Base-by-base conservation (phyloP, 2,113 vertebrate genomes). In the Chunga burmeisteri region DNA sequence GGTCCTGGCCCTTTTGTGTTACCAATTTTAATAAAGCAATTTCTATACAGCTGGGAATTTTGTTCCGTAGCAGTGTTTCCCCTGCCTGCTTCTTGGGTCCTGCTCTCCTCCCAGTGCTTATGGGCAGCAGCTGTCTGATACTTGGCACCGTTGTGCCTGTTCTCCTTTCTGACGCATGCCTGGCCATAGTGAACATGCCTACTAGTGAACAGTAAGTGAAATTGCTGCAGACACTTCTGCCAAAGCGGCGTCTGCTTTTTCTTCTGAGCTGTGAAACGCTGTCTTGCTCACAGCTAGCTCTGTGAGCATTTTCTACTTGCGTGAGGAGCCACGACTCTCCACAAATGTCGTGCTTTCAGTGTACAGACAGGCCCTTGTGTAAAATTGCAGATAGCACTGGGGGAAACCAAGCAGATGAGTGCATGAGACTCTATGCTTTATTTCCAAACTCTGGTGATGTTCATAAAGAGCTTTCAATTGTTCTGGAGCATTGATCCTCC, bases 1-100 rank as follows among this genome's bases (percentile, higher is more conserved):
- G 27, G 38, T n/a, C 56, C 36, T 55, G 56, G 15, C 17, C 9
- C 23, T 75, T 46, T 15, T 18, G 25, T 26, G 13, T 70, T n/a
- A n/a, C 6, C 0, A 1, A 13, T 49, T 73, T 53, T 49, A 50
- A 25, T 3, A 16, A 32, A 49, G 40, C 12, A 55, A 4, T 18
- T 50, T 25, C 16, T 50, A 19, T 65, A 18, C 6, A 22, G 2
- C 21, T 32, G 38, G 59, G 23, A 50, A 22, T 8, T 63, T 34
- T 42, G 20, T 21, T 49, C 4, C 27, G 38, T 38, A 8, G 32
- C 23, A 21, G 13, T 14, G 26, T 11, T 50, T 44, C 36, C 16
- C 13, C 5, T 14, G 6, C 32, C 36, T 86, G 34, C 34, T 9
- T 34, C 22, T 14, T 21, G 58, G 12, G 12, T 81, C 19, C 42